Evolutionary conservation across 2,797 vertebrate genomes (phyloP).

Genomic region (Molossus molossus): DNA sequence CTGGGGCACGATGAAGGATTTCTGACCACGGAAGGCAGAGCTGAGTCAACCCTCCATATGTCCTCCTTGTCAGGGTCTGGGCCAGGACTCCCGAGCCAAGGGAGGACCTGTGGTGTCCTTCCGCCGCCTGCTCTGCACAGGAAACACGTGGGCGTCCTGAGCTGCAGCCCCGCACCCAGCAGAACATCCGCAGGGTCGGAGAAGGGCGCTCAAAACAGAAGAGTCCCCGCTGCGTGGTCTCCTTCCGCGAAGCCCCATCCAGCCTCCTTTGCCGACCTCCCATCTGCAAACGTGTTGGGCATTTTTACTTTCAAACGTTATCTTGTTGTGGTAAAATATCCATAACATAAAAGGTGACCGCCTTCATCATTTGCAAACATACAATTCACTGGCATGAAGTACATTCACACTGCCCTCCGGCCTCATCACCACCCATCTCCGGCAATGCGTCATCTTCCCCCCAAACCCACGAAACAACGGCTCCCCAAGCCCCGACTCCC

Average conservation of each 20-base stretch:
- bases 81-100: background rate
- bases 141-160: fast-evolving
- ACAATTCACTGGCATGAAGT: too few relatives aligned
- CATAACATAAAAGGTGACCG: background rate
- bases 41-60: background rate
- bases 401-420: fast-evolving
- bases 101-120: fast-evolving
- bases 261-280: too few relatives aligned
- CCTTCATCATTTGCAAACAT: background rate
- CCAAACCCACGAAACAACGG: background rate
- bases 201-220: too few relatives aligned
- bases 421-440: fast-evolving
- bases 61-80: background rate
- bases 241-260: too few relatives aligned
- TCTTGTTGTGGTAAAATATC: background rate
- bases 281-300: background rate
- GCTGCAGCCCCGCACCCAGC: fast-evolving
- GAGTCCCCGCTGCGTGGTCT: background rate
- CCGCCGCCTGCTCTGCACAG: fast-evolving
- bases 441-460: background rate
- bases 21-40: background rate
- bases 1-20: background rate
- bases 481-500: too few relatives aligned
- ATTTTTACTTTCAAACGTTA: background rate
- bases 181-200: background rate